Evolutionary conservation across 2,113 vertebrate genomes (phyloP), one percentile per base, ranked within the genome.

Genomic region (Sialia sialis): DNA sequence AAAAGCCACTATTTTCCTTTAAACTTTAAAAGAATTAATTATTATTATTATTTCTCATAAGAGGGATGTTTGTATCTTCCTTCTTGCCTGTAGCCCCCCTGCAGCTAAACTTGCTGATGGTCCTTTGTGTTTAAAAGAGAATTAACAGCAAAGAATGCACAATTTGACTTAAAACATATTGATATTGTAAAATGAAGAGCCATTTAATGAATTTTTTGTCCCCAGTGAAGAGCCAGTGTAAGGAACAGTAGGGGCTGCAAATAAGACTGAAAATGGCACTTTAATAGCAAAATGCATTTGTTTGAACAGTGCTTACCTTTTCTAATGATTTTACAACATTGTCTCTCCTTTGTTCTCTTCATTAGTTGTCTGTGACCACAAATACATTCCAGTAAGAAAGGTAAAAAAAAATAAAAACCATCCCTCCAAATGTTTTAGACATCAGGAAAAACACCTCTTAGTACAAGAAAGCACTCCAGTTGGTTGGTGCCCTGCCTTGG

Each of bases 161-260:
- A 93, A 94, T 98, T 97, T 97, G 95, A 95, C 90, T 97, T 96
- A 95, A 97, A 97, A 96, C 87, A 95, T 96, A 96, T 96, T 97
- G 97, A 97, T 95, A 95, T 56, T 85, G 86, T 94, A 81, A 94
- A 95, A 97, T 95, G 79, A 94, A 89, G 78, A 76, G 92, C 78
- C 68, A 91, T 97, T 91, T 96, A 97, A 97, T 96, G 92, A 96
- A 89, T 94, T 93, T 93, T 97, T 91, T 97, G 94, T 96, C 86
- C 93, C 82, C 93, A 87, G 90, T 94, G 93, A 97, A 96, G 86
- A 93, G 94, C 48, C 72, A 76, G 94, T 83, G 90, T 91, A 92
- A 93, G 85, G 78, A 97, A 97, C 96, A 96, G 96, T 94, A 91
- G 97, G 97, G 77, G 94, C 87, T 95, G 93, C 95, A 93, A 95